phyloP scores from a whole-genome alignment of 2,113 vertebrate genomes.

The Grammomys surdaster region DNA sequence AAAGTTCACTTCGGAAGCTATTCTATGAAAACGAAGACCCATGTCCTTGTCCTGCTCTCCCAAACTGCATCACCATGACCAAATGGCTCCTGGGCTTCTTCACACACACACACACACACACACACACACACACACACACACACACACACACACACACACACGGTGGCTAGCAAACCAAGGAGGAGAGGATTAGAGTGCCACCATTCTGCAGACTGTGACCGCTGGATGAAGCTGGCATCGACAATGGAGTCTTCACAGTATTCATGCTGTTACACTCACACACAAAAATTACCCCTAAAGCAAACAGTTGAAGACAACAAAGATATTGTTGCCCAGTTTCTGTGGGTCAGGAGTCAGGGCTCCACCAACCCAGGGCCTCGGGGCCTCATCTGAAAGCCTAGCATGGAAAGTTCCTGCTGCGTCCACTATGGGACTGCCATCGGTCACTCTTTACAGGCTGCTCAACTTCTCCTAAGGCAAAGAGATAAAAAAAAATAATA shows the following conservation, averaged over 20 bases:
- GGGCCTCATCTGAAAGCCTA: neutral
- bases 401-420: neutral
- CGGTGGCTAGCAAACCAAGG: neutral
- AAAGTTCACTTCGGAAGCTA: neutral
- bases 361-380: neutral
- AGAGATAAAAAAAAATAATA: neutral
- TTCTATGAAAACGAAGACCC: neutral
- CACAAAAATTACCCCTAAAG: neutral
- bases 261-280: neutral
- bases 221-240: neutral
- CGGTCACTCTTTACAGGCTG: neutral
- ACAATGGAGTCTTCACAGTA: neutral
- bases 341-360: neutral
- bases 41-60: neutral
- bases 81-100: neutral
- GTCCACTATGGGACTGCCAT: too few species aligned
- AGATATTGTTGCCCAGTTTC: neutral
- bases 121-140: too few species aligned
- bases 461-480: neutral
- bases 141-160: too few species aligned
- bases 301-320: neutral
- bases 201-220: neutral
- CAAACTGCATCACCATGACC: fast-evolving
- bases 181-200: neutral
- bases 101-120: too few species aligned